Percentiles rank a stretch among this genome's conserved stretches.
phyloP scores from a whole-genome alignment of 1,140 invertebrate species.

The Lepidotrigona ventralis region DNA sequence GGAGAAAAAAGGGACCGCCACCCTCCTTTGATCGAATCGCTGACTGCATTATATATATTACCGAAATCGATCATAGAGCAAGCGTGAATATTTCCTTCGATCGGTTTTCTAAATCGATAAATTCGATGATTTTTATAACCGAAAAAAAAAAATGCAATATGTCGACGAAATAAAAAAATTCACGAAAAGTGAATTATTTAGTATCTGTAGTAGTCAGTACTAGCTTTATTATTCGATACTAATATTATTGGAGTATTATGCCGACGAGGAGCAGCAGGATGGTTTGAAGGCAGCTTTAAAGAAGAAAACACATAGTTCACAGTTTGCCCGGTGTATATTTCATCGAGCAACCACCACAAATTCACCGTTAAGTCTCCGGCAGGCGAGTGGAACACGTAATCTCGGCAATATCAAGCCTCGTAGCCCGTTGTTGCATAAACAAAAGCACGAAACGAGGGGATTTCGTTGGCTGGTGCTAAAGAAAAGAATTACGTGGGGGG shows the following conservation, averaged over 20 bases:
- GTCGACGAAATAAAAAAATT: no score
- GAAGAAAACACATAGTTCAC: background rate
- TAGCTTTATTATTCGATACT: no score
- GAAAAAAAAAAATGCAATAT: background rate
- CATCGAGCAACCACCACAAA: constrained; percentile 8
- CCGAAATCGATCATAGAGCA: background rate
- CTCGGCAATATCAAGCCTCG: background rate
- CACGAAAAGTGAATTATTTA: no score
- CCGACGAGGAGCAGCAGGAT: no score
- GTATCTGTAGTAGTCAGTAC: no score
- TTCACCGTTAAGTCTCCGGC: constrained; percentile 11
- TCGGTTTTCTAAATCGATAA: background rate
- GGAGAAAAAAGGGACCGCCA: background rate
- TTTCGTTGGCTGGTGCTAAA: background rate
- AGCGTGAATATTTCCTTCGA: background rate
- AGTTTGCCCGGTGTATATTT: background rate
- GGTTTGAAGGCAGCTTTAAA: background rate
- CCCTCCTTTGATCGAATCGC: background rate
- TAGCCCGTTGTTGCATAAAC: constrained; percentile 30
- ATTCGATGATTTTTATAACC: background rate
- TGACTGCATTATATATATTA: background rate
- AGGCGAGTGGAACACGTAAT: constrained; percentile 28
- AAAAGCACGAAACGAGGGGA: constrained; percentile 15
- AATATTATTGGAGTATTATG: no score
- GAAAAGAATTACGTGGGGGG: constrained; percentile 17